Base-by-base conservation (phyloP, 1,140 invertebrate genomes). In the Microplitis demolitor region DNA sequence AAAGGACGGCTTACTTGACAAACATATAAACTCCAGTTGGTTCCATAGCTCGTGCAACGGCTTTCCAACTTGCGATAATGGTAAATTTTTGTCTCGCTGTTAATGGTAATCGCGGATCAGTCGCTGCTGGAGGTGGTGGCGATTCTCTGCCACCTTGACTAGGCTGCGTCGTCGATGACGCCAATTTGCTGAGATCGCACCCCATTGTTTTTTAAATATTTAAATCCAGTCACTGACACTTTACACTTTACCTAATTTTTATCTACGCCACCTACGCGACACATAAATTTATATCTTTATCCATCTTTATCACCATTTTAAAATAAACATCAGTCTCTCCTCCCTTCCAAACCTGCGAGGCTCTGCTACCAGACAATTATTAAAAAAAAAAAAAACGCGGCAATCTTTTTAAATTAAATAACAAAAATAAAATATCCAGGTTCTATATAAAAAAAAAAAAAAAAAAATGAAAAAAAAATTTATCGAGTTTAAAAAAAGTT, bases 1-100 rank as follows among this genome's bases (percentile, higher is more conserved):
- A 50, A 66, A 62, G 3, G 51, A 58, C 37, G 35, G 91, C 93
- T 93, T 87, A 96, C 95, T 94, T 95, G 83, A 96, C 89, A 85
- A 97, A 96, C 95, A 97, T 97, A 85, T 91, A 91, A 75, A 97
- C 91, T 14, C 95, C 95, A 34, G 95, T 96, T 13, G 92, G 91
- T 84, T 95, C 94, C 90, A 96, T 94, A 1, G 94, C 94, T 76
- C 95, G 90, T 58, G 91, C 91, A 74, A 96, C 96, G 4, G 93
- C 95, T 82, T 95, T 96, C 95, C 95, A 97, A 11, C 94, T 95
- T 2, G 95, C 94, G 50, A 94, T 89, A 87, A 97, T 94, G 72
- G 90, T 93, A 83, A 95, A 96, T 83, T 94, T 95, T 88, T 97
- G 95, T 80, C 92, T 92, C 4, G 93, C 93, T 1, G 92, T 95